phyloP scores from a whole-genome alignment of 2,888 invertebrate genomes.

The Cheiracanthium punctorium region DNA sequence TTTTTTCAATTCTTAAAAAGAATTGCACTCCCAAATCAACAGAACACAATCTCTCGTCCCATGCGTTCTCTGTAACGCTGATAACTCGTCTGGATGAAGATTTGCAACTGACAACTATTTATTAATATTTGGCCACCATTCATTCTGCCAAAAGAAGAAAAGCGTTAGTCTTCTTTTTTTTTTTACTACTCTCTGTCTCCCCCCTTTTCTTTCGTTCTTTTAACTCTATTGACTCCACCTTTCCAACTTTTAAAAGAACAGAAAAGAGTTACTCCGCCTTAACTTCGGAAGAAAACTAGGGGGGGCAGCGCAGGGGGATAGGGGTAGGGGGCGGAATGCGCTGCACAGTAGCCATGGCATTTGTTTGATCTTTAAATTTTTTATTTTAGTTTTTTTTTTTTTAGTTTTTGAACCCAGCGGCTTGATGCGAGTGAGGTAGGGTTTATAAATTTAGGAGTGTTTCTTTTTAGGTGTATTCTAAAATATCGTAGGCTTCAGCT shows the following conservation, averaged over 20 bases:
- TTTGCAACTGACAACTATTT: conserved; percentile 59
- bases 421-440: not conserved
- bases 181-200: no score
- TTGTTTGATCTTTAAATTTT: conserved; percentile 25
- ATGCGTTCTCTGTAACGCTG: not conserved
- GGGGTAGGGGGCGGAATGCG: not conserved
- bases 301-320: not conserved
- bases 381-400: not conserved
- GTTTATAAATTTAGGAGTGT: not conserved
- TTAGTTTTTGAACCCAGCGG: not conserved
- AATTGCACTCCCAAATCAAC: conserved; percentile 20
- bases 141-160: conserved; percentile 18
- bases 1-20: not conserved
- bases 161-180: no score
- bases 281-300: conserved; percentile 12
- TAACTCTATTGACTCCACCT: conserved; percentile 33
- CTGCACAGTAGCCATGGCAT: conserved; percentile 51
- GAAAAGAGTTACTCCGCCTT: conserved; percentile 1
- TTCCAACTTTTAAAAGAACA: conserved; percentile 19
- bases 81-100: conserved; percentile 50
- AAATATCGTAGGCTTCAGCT: no score
- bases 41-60: conserved; percentile 26
- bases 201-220: no score
- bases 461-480: not conserved
- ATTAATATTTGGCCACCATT: conserved; percentile 63